phyloP scores from a whole-genome alignment of 2,113 vertebrate genomes.

The Scytalopus superciliaris region DNA sequence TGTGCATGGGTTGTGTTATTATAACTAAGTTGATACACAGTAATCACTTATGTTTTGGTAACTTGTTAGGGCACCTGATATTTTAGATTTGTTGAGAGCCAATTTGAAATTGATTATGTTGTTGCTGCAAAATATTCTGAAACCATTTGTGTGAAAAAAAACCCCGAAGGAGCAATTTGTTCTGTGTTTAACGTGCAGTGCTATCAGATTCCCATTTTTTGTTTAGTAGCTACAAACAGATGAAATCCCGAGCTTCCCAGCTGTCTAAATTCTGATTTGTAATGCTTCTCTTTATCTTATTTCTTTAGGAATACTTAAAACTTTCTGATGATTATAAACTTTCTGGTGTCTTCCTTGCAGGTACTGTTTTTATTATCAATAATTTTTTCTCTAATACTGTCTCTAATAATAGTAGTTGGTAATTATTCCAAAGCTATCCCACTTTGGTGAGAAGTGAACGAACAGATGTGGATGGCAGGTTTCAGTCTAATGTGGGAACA shows the following conservation, averaged over 20 bases:
- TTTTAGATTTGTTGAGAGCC: not conserved
- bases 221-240: not conserved
- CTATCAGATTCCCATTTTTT: not conserved
- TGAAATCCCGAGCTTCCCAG: not conserved
- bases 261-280: not conserved
- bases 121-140: not conserved
- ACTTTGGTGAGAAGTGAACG: not conserved
- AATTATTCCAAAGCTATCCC: not conserved
- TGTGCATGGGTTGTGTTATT: not conserved
- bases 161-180: not conserved
- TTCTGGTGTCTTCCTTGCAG: constrained; percentile 83
- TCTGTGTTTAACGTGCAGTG: not conserved
- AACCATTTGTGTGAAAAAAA: not conserved
- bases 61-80: not conserved
- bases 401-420: not conserved
- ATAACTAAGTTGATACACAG: not conserved
- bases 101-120: not conserved
- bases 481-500: not conserved
- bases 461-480: not conserved
- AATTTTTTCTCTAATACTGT: not conserved
- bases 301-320: constrained; percentile 83
- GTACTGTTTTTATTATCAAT: constrained; percentile 68
- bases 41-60: not conserved
- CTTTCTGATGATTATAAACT: constrained; percentile 78
- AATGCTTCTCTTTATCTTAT: constrained; percentile 1